phyloP scores from a whole-genome alignment of 2,113 vertebrate genomes.

The Hemibates koningsi region DNA sequence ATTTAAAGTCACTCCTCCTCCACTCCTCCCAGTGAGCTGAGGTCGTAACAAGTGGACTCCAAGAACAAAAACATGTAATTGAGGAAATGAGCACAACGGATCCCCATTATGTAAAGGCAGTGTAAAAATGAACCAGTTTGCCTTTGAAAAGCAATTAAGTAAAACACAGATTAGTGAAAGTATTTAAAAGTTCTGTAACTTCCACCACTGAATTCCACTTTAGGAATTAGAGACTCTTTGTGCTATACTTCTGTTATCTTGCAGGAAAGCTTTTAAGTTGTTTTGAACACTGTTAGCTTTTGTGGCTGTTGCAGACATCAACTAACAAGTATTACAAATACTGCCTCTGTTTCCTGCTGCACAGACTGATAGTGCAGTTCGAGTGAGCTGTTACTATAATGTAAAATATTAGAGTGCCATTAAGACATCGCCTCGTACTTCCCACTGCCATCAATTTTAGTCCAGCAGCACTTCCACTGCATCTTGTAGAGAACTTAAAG shows the following conservation, averaged over 20 bases:
- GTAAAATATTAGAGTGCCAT: neutral
- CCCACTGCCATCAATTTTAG: neutral
- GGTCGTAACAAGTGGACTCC: neutral
- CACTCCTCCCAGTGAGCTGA: neutral
- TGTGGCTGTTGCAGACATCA: neutral
- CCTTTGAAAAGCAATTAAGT: neutral
- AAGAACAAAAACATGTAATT: neutral
- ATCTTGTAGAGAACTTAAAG: neutral
- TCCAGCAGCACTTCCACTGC: neutral
- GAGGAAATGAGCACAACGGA: neutral
- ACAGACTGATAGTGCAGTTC: neutral
- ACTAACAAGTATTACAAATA: neutral
- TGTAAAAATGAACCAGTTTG: neutral
- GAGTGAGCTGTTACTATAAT: neutral
- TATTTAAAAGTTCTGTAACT: neutral
- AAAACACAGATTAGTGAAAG: neutral
- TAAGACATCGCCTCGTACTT: neutral
- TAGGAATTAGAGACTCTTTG: neutral
- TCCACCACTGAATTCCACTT: neutral
- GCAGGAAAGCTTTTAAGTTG: neutral
- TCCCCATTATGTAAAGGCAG: neutral
- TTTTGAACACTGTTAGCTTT: neutral
- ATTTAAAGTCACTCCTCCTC: neutral
- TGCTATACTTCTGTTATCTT: neutral
- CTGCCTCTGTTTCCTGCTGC: neutral